Conservation (phyloP, 2,797 vertebrate species). For the Ceyx erithaca region DNA sequence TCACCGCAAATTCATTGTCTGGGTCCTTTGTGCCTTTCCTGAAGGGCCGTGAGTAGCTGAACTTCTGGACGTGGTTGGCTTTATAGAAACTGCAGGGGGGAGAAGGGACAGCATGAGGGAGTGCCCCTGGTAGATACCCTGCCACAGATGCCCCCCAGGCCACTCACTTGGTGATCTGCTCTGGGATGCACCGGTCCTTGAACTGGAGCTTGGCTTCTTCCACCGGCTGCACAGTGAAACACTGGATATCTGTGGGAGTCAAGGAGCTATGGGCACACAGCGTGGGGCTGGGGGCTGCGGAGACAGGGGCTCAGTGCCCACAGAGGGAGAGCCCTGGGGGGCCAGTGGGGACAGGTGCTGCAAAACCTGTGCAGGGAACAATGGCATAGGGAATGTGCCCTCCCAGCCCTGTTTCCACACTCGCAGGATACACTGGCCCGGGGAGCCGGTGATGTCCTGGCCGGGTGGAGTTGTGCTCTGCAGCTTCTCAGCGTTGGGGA, state of each 20-base stretch:
- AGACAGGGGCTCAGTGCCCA: neutral
- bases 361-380: fast-evolving
- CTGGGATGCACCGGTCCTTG: constrained; percentile 46
- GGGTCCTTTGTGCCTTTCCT: constrained; percentile 61
- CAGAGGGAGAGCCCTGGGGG: neutral
- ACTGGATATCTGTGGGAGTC: constrained; percentile 67
- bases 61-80: constrained; percentile 54
- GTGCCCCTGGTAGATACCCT: neutral
- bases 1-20: constrained; percentile 70
- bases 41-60: constrained; percentile 70
- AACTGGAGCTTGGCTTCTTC: constrained; percentile 17
- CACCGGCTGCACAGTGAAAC: constrained; percentile 60
- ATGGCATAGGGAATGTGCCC: neutral
- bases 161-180: constrained; percentile 69
- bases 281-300: fast-evolving
- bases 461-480: constrained; percentile 34
- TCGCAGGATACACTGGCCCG: constrained; percentile 60
- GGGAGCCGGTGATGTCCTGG: constrained; percentile 29
- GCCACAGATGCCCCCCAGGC: fast-evolving
- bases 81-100: constrained; percentile 60
- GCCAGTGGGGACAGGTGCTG: neutral
- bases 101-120: neutral
- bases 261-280: neutral
- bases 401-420: fast-evolving
- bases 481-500: constrained; percentile 60